phyloP scores from a whole-genome alignment of 2,113 vertebrate species.

The Osmerus mordax region DNA sequence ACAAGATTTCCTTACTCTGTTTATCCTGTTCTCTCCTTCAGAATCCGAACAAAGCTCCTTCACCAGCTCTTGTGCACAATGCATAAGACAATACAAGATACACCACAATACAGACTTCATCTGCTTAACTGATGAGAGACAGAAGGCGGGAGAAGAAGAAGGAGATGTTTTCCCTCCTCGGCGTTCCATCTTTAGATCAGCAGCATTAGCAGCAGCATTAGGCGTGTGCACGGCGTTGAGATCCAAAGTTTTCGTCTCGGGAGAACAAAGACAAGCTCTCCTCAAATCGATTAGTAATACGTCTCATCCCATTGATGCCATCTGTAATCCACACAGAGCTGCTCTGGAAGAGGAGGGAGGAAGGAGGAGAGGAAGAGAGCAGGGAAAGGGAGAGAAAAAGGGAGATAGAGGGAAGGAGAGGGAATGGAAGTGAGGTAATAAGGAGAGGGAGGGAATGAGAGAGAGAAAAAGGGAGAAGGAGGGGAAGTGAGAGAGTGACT shows the following conservation, averaged over 20 bases:
- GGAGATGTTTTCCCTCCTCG: conserved; percentile 14
- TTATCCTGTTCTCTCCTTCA: conserved; percentile 59
- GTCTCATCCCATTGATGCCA: conserved; percentile 74
- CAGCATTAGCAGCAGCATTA: conserved; percentile 53
- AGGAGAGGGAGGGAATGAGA: conserved; percentile 30
- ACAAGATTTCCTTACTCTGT: conserved; percentile 63
- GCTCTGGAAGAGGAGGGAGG: conserved; percentile 51
- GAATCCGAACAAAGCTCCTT: conserved; percentile 60
- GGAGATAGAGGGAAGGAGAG: background rate
- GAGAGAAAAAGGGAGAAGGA: conserved; percentile 16
- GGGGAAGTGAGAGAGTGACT: conserved; percentile 7
- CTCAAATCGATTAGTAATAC: conserved; percentile 78
- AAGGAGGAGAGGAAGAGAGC: background rate
- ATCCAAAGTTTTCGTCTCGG: conserved; percentile 67
- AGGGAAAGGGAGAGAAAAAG: conserved; percentile 38
- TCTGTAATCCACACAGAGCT: conserved; percentile 76
- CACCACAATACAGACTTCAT: conserved; percentile 52
- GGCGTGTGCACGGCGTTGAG: conserved; percentile 49
- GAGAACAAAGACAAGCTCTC: conserved; percentile 65
- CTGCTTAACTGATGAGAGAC: conserved; percentile 63
- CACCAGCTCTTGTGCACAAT: conserved; percentile 56
- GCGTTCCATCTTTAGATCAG: conserved; percentile 62
- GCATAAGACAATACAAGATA: conserved; percentile 51
- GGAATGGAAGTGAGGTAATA: conserved; percentile 29
- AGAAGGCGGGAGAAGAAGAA: conserved; percentile 14